Evolutionary conservation across 2,888 invertebrate species (phyloP).

Genomic region (Parnassius mnemosyne): DNA sequence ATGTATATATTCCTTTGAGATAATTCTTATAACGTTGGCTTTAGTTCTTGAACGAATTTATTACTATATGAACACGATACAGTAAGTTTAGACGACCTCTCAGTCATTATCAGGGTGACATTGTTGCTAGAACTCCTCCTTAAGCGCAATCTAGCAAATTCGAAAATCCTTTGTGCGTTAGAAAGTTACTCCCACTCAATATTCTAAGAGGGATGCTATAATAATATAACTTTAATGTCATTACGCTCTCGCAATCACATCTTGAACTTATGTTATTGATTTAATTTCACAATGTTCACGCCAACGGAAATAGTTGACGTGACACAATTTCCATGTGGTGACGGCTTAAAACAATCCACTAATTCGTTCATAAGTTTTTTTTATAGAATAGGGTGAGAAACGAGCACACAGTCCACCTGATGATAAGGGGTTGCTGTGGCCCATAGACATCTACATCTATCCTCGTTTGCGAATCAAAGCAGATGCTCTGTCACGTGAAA

Average conservation of each 20-base stretch:
- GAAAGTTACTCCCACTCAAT: constrained; percentile 55
- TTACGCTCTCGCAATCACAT: constrained; percentile 16
- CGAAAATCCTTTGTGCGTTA: constrained; percentile 67
- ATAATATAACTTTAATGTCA: constrained; percentile 28
- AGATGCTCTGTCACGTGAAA: too few relatives aligned
- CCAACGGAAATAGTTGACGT: too few relatives aligned
- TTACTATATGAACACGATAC: constrained; percentile 30
- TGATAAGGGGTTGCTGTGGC: too few relatives aligned
- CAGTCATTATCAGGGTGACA: constrained; percentile 73
- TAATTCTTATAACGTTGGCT: neutral
- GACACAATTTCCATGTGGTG: too few relatives aligned
- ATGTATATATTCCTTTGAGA: constrained; percentile 49
- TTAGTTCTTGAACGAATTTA: neutral
- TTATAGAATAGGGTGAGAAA: too few relatives aligned
- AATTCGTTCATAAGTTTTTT: too few relatives aligned
- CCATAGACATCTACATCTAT: too few relatives aligned
- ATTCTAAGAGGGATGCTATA: constrained; percentile 46
- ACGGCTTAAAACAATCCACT: too few relatives aligned
- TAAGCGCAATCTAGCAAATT: constrained; percentile 52
- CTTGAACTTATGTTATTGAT: constrained; percentile 11
- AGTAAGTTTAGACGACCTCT: constrained; percentile 60
- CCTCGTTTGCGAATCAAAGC: too few relatives aligned
- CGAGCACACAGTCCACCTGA: too few relatives aligned
- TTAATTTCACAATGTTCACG: too few relatives aligned
- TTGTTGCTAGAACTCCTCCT: constrained; percentile 67